Conservation (phyloP, 2,797 vertebrate species). For the Oreortyx pictus region DNA sequence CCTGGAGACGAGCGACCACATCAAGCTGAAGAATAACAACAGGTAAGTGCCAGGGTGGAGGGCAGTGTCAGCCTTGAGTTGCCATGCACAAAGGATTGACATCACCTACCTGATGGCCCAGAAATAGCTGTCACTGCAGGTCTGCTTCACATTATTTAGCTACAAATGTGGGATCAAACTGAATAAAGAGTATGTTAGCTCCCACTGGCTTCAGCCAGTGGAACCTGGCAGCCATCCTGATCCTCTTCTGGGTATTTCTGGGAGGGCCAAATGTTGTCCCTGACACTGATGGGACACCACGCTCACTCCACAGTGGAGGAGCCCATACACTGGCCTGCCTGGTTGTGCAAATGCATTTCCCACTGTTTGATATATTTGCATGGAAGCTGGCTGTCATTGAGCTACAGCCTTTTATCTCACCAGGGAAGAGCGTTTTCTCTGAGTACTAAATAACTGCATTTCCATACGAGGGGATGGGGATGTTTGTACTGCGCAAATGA, state of each 20-base stretch:
- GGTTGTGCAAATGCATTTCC: not conserved
- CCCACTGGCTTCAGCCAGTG: not conserved
- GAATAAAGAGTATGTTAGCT: not conserved
- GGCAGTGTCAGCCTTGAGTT: not conserved
- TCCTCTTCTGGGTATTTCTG: not conserved
- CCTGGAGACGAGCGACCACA: conserved; percentile 90
- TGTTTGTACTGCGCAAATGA: conserved; percentile 41
- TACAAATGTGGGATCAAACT: not conserved
- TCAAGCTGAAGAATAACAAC: conserved; percentile 98
- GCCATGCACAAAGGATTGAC: accelerated
- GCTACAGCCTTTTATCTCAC: conserved; percentile 37
- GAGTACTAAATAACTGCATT: conserved; percentile 17
- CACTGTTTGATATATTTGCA: not conserved
- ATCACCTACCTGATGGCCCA: not conserved
- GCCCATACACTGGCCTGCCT: not conserved
- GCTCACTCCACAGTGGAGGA: not conserved
- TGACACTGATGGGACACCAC: not conserved
- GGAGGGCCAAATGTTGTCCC: not conserved
- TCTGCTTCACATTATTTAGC: not conserved
- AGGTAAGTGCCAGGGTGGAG: conserved; percentile 78
- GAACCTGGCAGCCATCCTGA: not conserved
- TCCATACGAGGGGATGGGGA: not conserved
- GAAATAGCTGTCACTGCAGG: not conserved
- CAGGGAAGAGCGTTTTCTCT: not conserved
- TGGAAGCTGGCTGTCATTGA: not conserved